These are phyloP conservation scores for Folsomia manolachei DNA, from an alignment of 2,888 invertebrate species.

Conservation along the genomic window DNA sequence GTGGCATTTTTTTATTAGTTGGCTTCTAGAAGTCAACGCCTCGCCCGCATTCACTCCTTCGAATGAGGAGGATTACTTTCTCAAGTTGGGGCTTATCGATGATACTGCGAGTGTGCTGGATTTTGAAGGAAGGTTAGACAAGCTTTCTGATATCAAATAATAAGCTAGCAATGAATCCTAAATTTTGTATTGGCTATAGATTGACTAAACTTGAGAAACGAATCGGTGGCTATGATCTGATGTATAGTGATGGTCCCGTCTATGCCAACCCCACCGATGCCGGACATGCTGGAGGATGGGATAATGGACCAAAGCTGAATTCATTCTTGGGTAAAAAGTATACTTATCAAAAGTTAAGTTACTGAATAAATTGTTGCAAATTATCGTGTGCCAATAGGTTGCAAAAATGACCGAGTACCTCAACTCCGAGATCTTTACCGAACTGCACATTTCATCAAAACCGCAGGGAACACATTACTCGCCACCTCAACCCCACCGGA, in stretches of 20 bases:
- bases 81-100: constrained; percentile 62
- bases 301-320: constrained; percentile 44
- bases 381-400: constrained; percentile 31
- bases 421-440: constrained; percentile 43
- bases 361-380: not conserved
- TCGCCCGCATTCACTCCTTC: constrained; percentile 63
- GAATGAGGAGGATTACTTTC: constrained; percentile 60
- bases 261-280: constrained; percentile 43
- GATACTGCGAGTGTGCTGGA: constrained; percentile 63
- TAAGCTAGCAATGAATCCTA: not conserved
- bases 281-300: constrained; percentile 31
- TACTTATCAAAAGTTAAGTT: not conserved
- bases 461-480: not conserved
- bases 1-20: constrained; percentile 52
- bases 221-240: constrained; percentile 62
- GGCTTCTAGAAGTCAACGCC: constrained; percentile 64
- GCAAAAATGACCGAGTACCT: constrained; percentile 43
- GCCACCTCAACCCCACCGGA: too few relatives aligned
- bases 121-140: constrained; percentile 56
- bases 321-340: constrained; percentile 45
- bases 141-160: not conserved
- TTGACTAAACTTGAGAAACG: constrained; percentile 60
- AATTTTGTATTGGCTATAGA: constrained; percentile 48
- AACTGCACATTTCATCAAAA: not conserved
- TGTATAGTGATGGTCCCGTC: constrained; percentile 61